Conservation (phyloP, 2,113 vertebrate genomes). For the Brachyhypopomus occidentalis region DNA sequence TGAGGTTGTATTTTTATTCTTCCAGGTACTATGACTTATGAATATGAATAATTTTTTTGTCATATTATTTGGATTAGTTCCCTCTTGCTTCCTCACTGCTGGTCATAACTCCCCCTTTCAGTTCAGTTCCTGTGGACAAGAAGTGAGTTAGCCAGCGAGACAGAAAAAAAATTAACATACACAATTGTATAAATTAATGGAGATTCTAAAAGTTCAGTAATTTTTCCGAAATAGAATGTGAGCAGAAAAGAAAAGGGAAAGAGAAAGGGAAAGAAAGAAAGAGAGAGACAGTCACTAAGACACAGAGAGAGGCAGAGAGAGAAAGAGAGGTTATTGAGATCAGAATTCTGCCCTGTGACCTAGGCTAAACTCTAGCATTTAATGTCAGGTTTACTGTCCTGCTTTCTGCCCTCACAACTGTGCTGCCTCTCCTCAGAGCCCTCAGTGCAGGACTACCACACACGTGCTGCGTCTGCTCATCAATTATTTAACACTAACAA, state of each 20-base stretch:
- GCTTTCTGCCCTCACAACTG: constrained; percentile 19
- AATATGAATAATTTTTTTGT: too few relatives aligned
- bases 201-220: too few relatives aligned
- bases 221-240: neutral
- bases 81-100: neutral
- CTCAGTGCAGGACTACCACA: constrained; percentile 24
- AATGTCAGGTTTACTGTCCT: constrained; percentile 26
- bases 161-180: neutral
- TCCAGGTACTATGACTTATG: neutral
- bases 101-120: neutral
- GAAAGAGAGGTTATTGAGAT: neutral
- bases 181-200: neutral
- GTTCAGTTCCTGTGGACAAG: neutral
- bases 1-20: neutral
- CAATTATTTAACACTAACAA: constrained; percentile 54
- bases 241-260: neutral
- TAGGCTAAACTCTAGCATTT: neutral
- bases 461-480: constrained; percentile 41
- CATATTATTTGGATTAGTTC: neutral
- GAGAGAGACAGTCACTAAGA: neutral
- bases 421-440: constrained; percentile 31
- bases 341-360: neutral
- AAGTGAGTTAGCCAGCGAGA: too few relatives aligned
- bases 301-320: neutral
- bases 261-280: neutral